Evolutionary conservation across 2,797 vertebrate genomes (phyloP).

Genomic region (Geotria australis): DNA sequence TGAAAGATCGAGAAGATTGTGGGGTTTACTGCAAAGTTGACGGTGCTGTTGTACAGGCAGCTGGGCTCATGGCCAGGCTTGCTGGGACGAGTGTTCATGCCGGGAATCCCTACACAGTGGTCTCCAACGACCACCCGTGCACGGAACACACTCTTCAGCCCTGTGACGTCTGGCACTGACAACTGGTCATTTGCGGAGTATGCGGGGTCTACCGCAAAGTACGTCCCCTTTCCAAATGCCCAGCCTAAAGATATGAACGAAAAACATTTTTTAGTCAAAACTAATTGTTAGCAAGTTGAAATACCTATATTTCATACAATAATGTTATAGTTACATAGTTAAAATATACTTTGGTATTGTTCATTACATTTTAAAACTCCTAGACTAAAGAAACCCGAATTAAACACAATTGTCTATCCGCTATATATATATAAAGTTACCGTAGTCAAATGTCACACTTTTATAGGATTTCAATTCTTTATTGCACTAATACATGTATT

Average conservation of each 20-base stretch:
- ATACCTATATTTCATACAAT: no score
- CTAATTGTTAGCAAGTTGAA: no score
- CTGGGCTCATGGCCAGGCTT: not conserved
- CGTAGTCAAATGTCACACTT: no score
- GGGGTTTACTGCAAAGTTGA: not conserved
- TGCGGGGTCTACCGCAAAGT: not conserved
- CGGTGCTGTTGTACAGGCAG: not conserved
- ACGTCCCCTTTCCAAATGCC: not conserved
- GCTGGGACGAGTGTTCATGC: not conserved
- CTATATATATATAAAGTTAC: no score
- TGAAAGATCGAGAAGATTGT: not conserved
- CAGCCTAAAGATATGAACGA: not conserved
- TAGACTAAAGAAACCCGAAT: no score
- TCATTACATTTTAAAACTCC: no score
- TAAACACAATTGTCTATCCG: no score
- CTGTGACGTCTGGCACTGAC: not conserved
- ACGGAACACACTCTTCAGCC: not conserved
- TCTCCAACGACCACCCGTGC: constrained; percentile 1
- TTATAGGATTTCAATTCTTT: no score
- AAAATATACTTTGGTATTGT: no score
- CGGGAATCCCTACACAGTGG: not conserved
- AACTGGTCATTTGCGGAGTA: not conserved
- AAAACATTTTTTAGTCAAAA: no score
- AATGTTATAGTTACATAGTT: no score
- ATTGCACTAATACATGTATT: no score